Evolutionary conservation across 2,113 vertebrate species (phyloP).

Genomic region (Anhinga rufa): DNA sequence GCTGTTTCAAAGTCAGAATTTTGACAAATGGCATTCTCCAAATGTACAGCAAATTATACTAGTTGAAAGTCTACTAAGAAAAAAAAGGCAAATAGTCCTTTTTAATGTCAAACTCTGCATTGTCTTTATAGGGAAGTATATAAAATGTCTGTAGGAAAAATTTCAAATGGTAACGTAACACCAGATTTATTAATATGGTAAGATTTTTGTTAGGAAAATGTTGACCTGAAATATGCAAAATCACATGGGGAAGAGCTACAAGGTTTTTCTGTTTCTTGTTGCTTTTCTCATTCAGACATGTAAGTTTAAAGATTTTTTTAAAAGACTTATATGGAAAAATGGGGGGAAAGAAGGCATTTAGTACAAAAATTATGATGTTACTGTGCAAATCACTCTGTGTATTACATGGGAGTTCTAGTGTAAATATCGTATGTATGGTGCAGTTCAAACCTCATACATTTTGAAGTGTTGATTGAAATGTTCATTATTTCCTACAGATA

Average conservation of each 20-base stretch:
- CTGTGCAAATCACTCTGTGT: neutral
- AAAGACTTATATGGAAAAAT: neutral
- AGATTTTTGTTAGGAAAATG: neutral
- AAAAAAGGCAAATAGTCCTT: neutral
- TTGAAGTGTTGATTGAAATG: neutral
- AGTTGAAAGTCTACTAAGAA: neutral
- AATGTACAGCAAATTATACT: neutral
- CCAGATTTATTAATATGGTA: neutral
- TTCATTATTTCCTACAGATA: neutral
- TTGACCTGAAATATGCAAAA: neutral
- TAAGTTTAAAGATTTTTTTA: neutral
- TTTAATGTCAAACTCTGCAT: neutral
- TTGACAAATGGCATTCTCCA: neutral
- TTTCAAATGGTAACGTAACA: neutral
- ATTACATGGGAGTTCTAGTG: neutral
- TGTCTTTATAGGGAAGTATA: neutral
- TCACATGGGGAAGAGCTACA: neutral
- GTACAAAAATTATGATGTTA: neutral
- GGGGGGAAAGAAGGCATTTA: neutral
- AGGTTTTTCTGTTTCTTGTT: neutral
- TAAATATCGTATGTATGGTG: neutral
- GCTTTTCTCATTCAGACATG: neutral
- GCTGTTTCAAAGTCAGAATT: neutral
- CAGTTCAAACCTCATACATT: neutral
- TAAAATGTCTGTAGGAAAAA: neutral